These are phyloP conservation scores for Picus viridis DNA, from an alignment of 2,797 vertebrate genomes.

Conservation along the genomic window DNA sequence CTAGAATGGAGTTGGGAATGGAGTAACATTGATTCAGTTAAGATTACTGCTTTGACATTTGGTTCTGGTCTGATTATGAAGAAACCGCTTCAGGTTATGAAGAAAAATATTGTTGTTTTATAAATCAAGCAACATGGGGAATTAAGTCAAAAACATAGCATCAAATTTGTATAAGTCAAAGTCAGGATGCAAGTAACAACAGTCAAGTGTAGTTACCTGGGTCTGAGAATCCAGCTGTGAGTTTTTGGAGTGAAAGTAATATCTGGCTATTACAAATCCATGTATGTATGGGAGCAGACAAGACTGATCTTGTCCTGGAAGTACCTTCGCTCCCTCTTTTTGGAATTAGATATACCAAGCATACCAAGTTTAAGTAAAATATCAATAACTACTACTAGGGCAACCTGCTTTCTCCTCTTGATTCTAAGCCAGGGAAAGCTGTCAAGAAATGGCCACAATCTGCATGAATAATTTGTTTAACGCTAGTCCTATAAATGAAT, in stretches of 20 bases:
- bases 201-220: background rate
- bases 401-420: background rate
- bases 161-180: background rate
- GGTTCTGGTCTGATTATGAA: background rate
- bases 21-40: background rate
- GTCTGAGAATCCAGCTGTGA: background rate
- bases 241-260: background rate
- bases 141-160: background rate
- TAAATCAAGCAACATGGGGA: background rate
- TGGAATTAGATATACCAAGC: background rate
- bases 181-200: background rate
- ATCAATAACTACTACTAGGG: background rate
- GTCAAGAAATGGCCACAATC: background rate
- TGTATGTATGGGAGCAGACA: background rate
- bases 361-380: background rate
- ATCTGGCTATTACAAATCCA: background rate
- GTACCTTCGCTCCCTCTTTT: background rate
- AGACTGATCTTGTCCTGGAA: background rate
- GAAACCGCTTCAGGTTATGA: background rate
- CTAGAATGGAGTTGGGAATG: background rate
- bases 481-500: slow-evolving; percentile 3
- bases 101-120: background rate
- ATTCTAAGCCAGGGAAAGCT: background rate
- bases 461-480: background rate
- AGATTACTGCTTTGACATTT: background rate